Percentiles rank a stretch among this genome's conserved stretches.
Conservation (phyloP, 2,113 vertebrate species). For the Oncorhynchus tshawytscha region DNA sequence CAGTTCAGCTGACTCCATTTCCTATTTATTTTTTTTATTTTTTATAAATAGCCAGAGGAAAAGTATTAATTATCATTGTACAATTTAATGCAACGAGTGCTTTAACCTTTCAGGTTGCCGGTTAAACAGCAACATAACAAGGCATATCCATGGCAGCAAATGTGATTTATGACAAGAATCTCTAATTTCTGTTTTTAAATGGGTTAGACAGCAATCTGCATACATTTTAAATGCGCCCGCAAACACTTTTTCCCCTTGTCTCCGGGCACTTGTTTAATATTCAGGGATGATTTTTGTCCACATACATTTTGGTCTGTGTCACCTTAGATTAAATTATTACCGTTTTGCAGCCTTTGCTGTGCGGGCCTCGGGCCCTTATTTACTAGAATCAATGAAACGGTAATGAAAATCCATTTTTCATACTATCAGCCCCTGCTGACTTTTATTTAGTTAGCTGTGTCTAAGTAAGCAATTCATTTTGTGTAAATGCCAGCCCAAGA, state of each 20-base stretch:
- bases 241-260: constrained; percentile 86
- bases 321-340: constrained; percentile 99
- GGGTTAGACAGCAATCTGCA: constrained; percentile 99
- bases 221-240: constrained; percentile 94
- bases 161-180: constrained; percentile 99
- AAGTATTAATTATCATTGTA: constrained; percentile 99
- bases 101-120: constrained; percentile 99
- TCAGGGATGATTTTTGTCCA: constrained; percentile 99
- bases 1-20: constrained; percentile 93
- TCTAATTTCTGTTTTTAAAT: constrained; percentile 99
- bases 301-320: constrained; percentile 99
- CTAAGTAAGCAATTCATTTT: constrained; percentile 99
- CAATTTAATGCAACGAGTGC: constrained; percentile 98
- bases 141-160: constrained; percentile 95
- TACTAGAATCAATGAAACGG: constrained; percentile 99
- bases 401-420: constrained; percentile 99
- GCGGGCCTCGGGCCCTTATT: constrained; percentile 96
- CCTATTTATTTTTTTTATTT: constrained; percentile 78
- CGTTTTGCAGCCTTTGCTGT: constrained; percentile 91
- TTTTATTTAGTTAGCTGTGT: constrained; percentile 99
- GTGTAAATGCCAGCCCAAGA: constrained; percentile 94
- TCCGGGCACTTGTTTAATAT: constrained; percentile 99
- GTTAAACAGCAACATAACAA: constrained; percentile 98
- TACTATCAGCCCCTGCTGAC: constrained; percentile 97
- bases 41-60: constrained; percentile 98